Evolutionary conservation across 2,113 vertebrate species (phyloP).

Genomic region (Grammomys surdaster): DNA sequence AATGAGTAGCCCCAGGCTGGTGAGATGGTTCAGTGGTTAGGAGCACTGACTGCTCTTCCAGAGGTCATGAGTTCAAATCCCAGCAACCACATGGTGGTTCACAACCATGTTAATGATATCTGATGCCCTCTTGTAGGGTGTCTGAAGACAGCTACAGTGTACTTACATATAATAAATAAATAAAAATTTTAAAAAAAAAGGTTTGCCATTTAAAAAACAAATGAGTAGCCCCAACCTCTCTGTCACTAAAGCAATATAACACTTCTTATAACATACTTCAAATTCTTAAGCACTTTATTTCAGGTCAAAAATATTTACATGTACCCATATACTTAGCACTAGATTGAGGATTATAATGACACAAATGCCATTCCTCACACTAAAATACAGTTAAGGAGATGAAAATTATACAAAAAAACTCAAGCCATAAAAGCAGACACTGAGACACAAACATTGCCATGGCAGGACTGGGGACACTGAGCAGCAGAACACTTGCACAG

Average conservation of each 20-base stretch:
- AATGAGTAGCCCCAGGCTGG: background rate
- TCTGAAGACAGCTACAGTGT: too few species aligned
- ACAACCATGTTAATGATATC: too few species aligned
- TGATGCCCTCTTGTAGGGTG: too few species aligned
- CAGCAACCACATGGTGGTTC: too few species aligned
- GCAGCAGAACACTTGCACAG: background rate
- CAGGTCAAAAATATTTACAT: constrained; percentile 48
- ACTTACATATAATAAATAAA: too few species aligned
- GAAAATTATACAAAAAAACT: background rate
- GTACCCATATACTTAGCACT: background rate
- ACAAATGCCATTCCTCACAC: background rate
- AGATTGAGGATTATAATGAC: background rate
- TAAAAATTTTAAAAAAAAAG: too few species aligned
- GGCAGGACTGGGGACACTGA: background rate
- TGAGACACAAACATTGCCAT: background rate
- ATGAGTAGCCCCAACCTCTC: background rate
- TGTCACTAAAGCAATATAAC: background rate
- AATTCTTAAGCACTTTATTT: constrained; percentile 35
- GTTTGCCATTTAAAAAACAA: background rate
- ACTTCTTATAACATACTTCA: constrained; percentile 28
- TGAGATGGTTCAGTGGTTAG: too few species aligned
- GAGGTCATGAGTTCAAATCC: too few species aligned
- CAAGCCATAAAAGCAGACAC: background rate
- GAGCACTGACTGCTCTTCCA: too few species aligned
- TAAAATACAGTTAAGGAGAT: constrained; percentile 41